Conservation (phyloP, 2,888 invertebrate species). For the Perithous albicinctus region DNA sequence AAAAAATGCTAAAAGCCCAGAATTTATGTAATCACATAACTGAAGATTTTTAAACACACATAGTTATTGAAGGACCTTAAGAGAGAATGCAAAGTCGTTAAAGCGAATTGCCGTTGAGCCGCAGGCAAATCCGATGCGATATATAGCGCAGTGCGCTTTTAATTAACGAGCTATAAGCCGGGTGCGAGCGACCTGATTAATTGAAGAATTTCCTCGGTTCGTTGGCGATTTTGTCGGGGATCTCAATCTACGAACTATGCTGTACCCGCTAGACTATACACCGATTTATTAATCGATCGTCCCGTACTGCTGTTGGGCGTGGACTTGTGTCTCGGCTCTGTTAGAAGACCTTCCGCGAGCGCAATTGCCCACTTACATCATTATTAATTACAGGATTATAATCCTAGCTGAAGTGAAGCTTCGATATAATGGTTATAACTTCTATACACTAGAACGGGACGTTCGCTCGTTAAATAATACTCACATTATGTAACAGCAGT, state of each 20-base stretch:
- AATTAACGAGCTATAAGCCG: constrained; percentile 72
- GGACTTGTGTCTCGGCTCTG: constrained; percentile 47
- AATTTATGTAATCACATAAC: not conserved
- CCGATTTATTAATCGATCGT: constrained; percentile 57
- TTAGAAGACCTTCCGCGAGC: constrained; percentile 49
- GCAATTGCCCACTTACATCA: constrained; percentile 60
- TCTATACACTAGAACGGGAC: not conserved
- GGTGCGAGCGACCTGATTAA: constrained; percentile 66
- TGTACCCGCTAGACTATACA: not conserved
- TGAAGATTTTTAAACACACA: not conserved
- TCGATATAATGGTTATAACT: constrained; percentile 29
- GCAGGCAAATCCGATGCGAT: constrained; percentile 69
- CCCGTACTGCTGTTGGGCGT: constrained; percentile 48
- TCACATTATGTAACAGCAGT: constrained; percentile 49
- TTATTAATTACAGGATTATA: constrained; percentile 56
- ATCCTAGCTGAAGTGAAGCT: constrained; percentile 1
- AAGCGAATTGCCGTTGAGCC: constrained; percentile 44
- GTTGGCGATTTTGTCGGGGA: constrained; percentile 68
- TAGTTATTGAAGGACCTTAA: not conserved
- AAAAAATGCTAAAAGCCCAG: no score
- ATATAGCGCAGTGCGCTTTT: constrained; percentile 70
- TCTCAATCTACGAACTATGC: constrained; percentile 13
- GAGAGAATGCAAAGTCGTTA: not conserved
- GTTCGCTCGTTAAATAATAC: constrained; percentile 29
- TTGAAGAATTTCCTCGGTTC: constrained; percentile 72